Base-by-base conservation (phyloP, 2,797 vertebrate genomes). In the Nothura maculosa region DNA sequence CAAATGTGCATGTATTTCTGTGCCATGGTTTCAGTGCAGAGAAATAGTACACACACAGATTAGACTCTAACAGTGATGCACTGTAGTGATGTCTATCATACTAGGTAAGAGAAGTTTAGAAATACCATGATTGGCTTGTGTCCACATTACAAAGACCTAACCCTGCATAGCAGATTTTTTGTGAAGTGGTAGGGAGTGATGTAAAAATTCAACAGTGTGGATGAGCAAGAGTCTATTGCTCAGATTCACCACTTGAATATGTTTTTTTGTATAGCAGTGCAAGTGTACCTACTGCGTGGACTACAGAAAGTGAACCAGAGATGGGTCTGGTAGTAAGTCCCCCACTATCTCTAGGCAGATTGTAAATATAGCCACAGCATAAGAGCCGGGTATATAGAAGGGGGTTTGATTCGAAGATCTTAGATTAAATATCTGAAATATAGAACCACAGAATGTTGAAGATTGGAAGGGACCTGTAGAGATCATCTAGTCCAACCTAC, bases 181-280 rank as follows among this genome's bases (percentile, higher is more conserved):
- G 76, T 76, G 42, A 34, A 60, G 38, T 57, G 19, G 22, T 8
- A 77, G 9, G 1, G 7, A 81, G 3, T 10, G 42, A 58, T 45
- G 10, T 0, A 3, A 42, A 1, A 50, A 6, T 36, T 85, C 66
- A 55, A 10, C 0, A 0, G 6, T 48, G 22, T 54, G n/a, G 15
- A 45, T 64, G 12, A 88, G 6, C 24, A 69, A 81, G 21, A 25
- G 58, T 68, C 25, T 75, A 38, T 50, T n/a, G 36, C 38, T 86
- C 30, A 66, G 20, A 25, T 34, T 54, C 22, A 27, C 4, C 10
- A 15, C 12, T 4, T 32, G 30, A 10, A 8, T 27, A 12, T 38
- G 10, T 38, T 38, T 24, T 48, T 66, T 20, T 18, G 36, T 78
- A 89, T 76, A 86, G 19, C 10, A 78, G 8, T 47, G 6, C 7